These are phyloP conservation scores for Anas bernieri DNA, from an alignment of 2,797 vertebrate genomes.

Conservation along the genomic window DNA sequence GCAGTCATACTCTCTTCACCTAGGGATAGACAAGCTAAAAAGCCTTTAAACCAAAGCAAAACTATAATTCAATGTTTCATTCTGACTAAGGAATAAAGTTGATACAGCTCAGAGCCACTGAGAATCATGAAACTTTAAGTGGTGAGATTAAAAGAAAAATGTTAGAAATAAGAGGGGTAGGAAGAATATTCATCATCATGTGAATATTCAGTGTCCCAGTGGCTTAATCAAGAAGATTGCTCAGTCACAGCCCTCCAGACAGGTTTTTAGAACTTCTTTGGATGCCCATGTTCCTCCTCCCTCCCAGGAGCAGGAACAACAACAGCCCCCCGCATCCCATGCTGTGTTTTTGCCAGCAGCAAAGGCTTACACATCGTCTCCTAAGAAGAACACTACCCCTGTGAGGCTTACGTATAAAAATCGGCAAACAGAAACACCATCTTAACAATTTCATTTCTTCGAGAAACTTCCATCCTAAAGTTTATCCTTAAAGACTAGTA, in stretches of 20 bases:
- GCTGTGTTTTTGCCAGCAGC: not conserved
- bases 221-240: not conserved
- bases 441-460: not conserved
- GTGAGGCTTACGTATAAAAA: too few species aligned
- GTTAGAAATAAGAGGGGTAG: not conserved
- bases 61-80: not conserved
- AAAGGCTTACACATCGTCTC: not conserved
- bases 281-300: not conserved
- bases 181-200: not conserved
- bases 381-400: not conserved
- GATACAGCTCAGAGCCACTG: not conserved
- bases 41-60: not conserved
- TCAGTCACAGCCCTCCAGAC: not conserved
- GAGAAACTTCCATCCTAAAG: not conserved
- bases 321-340: not conserved
- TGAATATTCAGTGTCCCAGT: not conserved
- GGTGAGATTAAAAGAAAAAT: not conserved
- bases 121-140: not conserved
- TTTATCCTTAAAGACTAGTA: not conserved
- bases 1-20: not conserved
- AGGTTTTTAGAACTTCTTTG: not conserved
- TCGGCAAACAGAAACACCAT: not conserved
- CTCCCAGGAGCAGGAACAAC: not conserved
- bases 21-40: not conserved
- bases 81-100: not conserved